Evolutionary conservation across 2,888 invertebrate genomes (phyloP).

Genomic region (Adelphocoris suturalis): DNA sequence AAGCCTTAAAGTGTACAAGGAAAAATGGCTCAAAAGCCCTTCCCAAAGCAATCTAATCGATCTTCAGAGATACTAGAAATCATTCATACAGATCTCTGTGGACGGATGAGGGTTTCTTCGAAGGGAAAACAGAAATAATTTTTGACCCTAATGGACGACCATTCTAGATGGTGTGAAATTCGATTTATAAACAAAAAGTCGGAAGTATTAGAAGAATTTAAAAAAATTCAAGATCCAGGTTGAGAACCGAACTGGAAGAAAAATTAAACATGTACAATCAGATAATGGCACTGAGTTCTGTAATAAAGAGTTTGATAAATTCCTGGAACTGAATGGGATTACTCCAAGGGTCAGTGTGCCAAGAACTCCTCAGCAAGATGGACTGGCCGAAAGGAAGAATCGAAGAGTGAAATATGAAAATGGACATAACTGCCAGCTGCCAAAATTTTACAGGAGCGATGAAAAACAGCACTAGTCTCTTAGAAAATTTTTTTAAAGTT

Average conservation of each 20-base stretch:
- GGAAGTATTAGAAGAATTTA: too few species aligned
- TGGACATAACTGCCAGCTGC: slow-evolving; percentile 2
- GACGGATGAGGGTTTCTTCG: slow-evolving; percentile 18
- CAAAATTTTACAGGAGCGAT: too few species aligned
- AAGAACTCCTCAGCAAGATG: too few species aligned
- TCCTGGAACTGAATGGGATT: too few species aligned
- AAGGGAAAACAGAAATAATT: slow-evolving; percentile 44
- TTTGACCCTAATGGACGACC: slow-evolving; percentile 58
- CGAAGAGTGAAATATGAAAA: slow-evolving; percentile 25
- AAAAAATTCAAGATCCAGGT: too few species aligned
- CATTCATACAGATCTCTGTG: slow-evolving; percentile 53
- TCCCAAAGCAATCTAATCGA: slow-evolving; percentile 31
- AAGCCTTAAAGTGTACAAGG: slow-evolving; percentile 5
- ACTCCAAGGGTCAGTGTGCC: too few species aligned
- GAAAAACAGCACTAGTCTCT: slow-evolving; percentile 7
- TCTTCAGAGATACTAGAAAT: slow-evolving; percentile 61
- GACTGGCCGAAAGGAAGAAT: too few species aligned
- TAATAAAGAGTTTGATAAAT: too few species aligned
- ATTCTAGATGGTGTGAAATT: slow-evolving; percentile 74
- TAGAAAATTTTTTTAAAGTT: slow-evolving; percentile 15
- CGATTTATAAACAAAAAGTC: slow-evolving; percentile 72
- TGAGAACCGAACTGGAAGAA: too few species aligned
- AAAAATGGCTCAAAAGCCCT: slow-evolving; percentile 46
- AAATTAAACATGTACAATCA: too few species aligned
- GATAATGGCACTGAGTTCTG: too few species aligned